Evolutionary conservation across 2,797 vertebrate species (phyloP).

Genomic region (Poecilia wingei): DNA sequence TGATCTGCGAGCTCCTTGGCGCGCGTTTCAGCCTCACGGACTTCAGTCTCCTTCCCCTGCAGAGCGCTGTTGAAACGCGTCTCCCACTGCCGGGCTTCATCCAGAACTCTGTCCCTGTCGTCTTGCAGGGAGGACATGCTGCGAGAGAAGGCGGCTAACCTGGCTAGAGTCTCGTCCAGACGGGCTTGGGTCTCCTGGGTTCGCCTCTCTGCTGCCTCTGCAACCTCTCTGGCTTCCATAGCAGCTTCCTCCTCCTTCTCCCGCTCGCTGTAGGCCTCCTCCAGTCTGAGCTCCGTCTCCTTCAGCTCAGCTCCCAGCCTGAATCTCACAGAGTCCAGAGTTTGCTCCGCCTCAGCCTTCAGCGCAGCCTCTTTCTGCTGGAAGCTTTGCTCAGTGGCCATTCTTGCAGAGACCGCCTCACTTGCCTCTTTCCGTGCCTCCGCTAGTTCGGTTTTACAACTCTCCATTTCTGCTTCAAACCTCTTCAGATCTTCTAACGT

Average conservation of each 20-base stretch:
- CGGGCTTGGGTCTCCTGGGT: conserved; percentile 84
- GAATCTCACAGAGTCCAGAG: conserved; percentile 86
- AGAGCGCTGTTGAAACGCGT: conserved; percentile 87
- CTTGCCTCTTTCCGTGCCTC: conserved; percentile 84
- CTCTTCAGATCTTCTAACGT: conserved; percentile 77
- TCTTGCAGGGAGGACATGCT: conserved; percentile 98
- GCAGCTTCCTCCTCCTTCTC: conserved; percentile 79
- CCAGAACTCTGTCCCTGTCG: conserved; percentile 93
- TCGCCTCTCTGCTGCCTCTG: conserved; percentile 81
- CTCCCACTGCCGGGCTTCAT: conserved; percentile 94
- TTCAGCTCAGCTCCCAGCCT: conserved; percentile 87
- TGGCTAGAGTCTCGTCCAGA: conserved; percentile 89
- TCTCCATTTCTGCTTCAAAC: conserved; percentile 81
- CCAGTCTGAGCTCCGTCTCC: conserved; percentile 87
- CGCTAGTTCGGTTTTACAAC: conserved; percentile 81
- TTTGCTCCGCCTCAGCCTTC: conserved; percentile 85
- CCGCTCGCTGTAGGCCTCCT: conserved; percentile 82
- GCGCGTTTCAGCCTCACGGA: conserved; percentile 83
- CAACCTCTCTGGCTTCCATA: conserved; percentile 74
- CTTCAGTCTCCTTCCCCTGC: conserved; percentile 90
- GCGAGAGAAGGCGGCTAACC: conserved; percentile 91
- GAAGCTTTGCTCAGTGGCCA: conserved; percentile 68
- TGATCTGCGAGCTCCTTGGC: conserved; percentile 83
- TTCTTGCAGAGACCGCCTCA: conserved; percentile 81
- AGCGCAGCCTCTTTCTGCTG: conserved; percentile 77